Evolutionary conservation across 30 jellyfish, hydroid and myxozoan species (phyloP), one percentile per base, ranked within the genome.

Genomic region (Rhopilema esculentum): DNA sequence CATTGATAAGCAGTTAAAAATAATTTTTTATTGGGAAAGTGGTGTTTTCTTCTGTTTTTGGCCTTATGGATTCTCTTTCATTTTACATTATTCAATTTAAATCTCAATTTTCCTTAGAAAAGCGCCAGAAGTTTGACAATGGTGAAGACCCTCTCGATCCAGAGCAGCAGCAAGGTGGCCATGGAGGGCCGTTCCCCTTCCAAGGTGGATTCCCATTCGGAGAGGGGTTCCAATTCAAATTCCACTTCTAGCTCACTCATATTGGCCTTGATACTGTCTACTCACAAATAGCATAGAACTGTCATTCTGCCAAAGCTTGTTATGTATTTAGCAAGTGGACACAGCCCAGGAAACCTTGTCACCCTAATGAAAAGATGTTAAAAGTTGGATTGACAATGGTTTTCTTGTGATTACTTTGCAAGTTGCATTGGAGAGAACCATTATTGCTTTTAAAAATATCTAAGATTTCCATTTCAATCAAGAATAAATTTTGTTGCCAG

Each of bases 81-180:
- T 0, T 4, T 22, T 9, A 75, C 28, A 23, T n/a, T 28, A 7
- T 27, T 27, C 21, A 71, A 15, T 28, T 65, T 31, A 25, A 8
- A 12, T 49, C 16, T 25, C 23, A 29, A 31, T 33, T 19, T 67
- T 9, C 74, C 67, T 22, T 77, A 93, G 98, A 93, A 70, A 93
- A 93, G 81, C 89, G 98, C 17, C 96, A 93, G 30, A 93, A 93
- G 70, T 93, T 77, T 64, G 98, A 93, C 64, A 89, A 88, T 80
- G 98, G 98, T 22, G 98, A 93, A 49, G 98, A 93, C 85, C 98
- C 98, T 9, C 63, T 93, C 28, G 98, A 93, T 65, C 98, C 98
- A 1, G 96, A 93, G 25, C 88, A 95, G 17, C 98, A 93, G 81
- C 95, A 93, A 75, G 87, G 85, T 18, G 90, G 95, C 17, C 84